Conservation (phyloP, 2,113 vertebrate genomes). For the Oncorhynchus masou region DNA sequence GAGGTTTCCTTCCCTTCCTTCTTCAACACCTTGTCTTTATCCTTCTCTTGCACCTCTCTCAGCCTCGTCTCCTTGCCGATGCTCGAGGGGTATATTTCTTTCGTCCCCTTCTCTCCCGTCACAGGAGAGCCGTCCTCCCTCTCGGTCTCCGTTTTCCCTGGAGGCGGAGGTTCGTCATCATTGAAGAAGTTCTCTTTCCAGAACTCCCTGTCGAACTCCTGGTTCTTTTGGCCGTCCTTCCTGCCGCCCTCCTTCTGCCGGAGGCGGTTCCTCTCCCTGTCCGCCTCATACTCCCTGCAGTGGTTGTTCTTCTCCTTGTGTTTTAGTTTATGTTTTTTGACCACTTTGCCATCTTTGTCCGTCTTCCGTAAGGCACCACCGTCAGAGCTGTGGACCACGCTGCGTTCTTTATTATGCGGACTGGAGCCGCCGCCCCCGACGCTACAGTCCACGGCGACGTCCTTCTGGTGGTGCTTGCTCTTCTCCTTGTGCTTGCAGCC, state of each 20-base stretch:
- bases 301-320: slow-evolving; percentile 96
- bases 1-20: slow-evolving; percentile 81
- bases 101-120: slow-evolving; percentile 84
- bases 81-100: slow-evolving; percentile 80
- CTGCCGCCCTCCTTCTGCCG: slow-evolving; percentile 80
- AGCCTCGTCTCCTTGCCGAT: slow-evolving; percentile 80
- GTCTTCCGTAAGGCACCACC: slow-evolving; percentile 82
- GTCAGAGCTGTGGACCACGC: slow-evolving; percentile 79
- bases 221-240: slow-evolving; percentile 88
- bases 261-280: slow-evolving; percentile 83
- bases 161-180: slow-evolving; percentile 81
- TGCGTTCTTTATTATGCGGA: slow-evolving; percentile 82
- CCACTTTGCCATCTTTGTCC: slow-evolving; percentile 89
- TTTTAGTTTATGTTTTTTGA: slow-evolving; percentile 97
- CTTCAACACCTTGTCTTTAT: slow-evolving; percentile 54
- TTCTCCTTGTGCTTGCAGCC: slow-evolving; percentile 95
- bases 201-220: slow-evolving; percentile 98
- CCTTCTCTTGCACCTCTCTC: slow-evolving; percentile 76
- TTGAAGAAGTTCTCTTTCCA: slow-evolving; percentile 99
- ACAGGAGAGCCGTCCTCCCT: slow-evolving; percentile 73
- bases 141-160: slow-evolving; percentile 70
- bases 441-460: slow-evolving; percentile 75
- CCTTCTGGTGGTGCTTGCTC: slow-evolving; percentile 92
- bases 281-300: slow-evolving; percentile 83
- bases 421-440: slow-evolving; percentile 76